Evolutionary conservation across 2,888 invertebrate genomes (phyloP).

Genomic region (Ophion ellenae): DNA sequence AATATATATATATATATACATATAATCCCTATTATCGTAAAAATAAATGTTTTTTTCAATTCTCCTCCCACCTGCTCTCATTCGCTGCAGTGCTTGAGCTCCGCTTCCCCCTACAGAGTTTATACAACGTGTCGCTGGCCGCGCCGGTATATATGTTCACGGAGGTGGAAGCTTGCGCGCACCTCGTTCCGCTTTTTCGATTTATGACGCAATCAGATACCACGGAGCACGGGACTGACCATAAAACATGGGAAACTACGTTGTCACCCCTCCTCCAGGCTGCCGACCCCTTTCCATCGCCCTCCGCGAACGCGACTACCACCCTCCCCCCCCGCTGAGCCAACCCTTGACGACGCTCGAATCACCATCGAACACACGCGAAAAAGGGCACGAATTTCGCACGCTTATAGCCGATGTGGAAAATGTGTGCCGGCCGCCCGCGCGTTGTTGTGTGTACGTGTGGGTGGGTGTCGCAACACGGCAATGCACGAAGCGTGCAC

Average conservation of each 20-base stretch:
- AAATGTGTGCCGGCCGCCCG: conserved; percentile 21
- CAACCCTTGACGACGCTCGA: conserved; percentile 62
- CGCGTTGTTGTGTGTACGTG: neutral
- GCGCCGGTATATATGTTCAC: conserved; percentile 26
- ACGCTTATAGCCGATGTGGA: conserved; percentile 24
- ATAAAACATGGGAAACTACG: conserved; percentile 81
- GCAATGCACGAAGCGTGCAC: neutral
- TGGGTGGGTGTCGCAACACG: conserved; percentile 40
- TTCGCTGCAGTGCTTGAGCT: neutral
- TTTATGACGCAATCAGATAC: conserved; percentile 82
- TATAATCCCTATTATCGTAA: neutral
- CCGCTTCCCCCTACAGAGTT: conserved; percentile 26
- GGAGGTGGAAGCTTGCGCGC: conserved; percentile 58
- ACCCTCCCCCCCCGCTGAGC: neutral
- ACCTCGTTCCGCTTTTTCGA: conserved; percentile 72
- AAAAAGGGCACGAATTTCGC: conserved; percentile 33
- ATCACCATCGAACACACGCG: conserved; percentile 24
- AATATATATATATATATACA: too few relatives aligned
- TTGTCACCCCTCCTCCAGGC: conserved; percentile 72
- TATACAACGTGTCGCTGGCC: conserved; percentile 28
- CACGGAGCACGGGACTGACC: conserved; percentile 79
- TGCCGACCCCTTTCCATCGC: neutral
- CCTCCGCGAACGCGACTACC: neutral
- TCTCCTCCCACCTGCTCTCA: neutral
- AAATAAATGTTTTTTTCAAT: conserved; percentile 4